phyloP scores from a whole-genome alignment of 2,888 invertebrate genomes.

The Heliconius erato region DNA sequence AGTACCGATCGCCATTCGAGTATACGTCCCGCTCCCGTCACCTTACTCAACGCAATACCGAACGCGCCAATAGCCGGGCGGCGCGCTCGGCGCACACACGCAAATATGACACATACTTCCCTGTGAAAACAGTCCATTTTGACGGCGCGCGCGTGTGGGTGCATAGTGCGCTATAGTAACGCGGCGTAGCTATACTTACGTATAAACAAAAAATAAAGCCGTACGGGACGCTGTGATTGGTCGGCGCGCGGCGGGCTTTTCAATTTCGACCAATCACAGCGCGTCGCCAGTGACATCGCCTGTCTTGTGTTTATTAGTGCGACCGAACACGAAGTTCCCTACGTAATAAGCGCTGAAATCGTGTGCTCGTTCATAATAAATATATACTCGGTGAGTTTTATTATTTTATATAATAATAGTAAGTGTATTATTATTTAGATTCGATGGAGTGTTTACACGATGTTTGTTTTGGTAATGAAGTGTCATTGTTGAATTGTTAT shows the following conservation, averaged over 20 bases:
- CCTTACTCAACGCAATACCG: conserved; percentile 56
- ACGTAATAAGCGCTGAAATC: conserved; percentile 86
- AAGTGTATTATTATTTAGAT: conserved; percentile 51
- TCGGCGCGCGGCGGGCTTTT: conserved; percentile 73
- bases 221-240: conserved; percentile 72
- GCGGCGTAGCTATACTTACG: conserved; percentile 71
- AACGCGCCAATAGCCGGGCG: conserved; percentile 38
- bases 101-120: conserved; percentile 51
- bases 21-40: conserved; percentile 50
- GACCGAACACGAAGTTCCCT: conserved; percentile 79
- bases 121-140: conserved; percentile 65
- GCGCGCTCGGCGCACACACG: conserved; percentile 45
- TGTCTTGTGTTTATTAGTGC: conserved; percentile 75
- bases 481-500: conserved; percentile 61
- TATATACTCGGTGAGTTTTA: conserved; percentile 79
- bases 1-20: conserved; percentile 55
- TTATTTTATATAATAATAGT: conserved; percentile 62
- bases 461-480: conserved; percentile 42
- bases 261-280: conserved; percentile 76
- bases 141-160: conserved; percentile 64
- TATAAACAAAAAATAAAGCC: conserved; percentile 85
- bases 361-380: conserved; percentile 81
- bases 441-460: conserved; percentile 46
- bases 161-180: conserved; percentile 69
- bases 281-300: conserved; percentile 70